Evolutionary conservation across 2,797 vertebrate genomes (phyloP), one percentile per base, ranked within the genome.

Genomic region (Muscicapa striata): DNA sequence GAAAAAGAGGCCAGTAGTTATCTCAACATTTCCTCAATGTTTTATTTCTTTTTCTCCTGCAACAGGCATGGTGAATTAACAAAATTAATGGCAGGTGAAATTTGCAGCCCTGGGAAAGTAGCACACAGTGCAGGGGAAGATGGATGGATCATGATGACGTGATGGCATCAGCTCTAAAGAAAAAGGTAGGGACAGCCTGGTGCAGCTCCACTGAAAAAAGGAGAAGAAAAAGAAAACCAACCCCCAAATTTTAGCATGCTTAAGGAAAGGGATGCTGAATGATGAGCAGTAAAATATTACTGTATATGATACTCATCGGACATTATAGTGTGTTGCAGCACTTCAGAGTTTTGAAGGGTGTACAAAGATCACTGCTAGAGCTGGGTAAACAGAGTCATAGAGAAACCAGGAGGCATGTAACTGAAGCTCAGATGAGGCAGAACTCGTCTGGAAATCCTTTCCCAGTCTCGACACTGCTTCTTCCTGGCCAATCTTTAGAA

Each of bases 61-160:
- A 89, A 74, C 30, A 66, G 21, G 22, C 4, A 8, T 19, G 15
- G 12, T 69, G 36, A 93, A 83, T 77, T 40, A 91, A 55, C 36
- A 84, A 73, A 82, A 79, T 84, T 68, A 80, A 77, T 67, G 40
- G 58, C 77, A 96, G 85, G 48, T 83, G 57, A 85, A 87, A 85
- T 85, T 51, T 59, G 48, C 61, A 67, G 72, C 40, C 64, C 40
- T 93, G 36, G 82, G 52, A 85, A 85, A 89, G 57, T 22, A 77
- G 76, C 18, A 59, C 18, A 26, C 15, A 1, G 48, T 76, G 61
- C 63, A 70, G 52, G 36, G 63, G 45, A 83, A 69, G 43, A 61
- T 26, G 34, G 74, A 79, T 90, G 69, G 58, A 46, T 57, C 19
- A 8, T 90, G 48, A 55, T 69, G 62, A 81, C 34, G 21, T 55